Evolutionary conservation across 1,140 invertebrate species (phyloP).

Genomic region (Temnothorax curvispinosus): DNA sequence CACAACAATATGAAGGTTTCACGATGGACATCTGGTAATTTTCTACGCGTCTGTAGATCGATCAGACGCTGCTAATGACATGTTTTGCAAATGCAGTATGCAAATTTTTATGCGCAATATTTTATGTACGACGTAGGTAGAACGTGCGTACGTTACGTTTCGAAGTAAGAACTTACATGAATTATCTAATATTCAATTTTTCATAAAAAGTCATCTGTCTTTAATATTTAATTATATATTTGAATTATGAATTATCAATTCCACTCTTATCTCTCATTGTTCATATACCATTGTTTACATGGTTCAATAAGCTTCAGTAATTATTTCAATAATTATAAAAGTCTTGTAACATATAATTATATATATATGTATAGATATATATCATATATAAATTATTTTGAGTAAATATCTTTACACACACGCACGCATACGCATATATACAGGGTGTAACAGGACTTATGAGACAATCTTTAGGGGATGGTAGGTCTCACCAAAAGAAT

Average conservation of each 20-base stretch:
- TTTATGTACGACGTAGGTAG: neutral
- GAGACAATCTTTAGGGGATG: too few relatives aligned
- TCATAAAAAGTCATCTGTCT: neutral
- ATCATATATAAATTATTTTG: neutral
- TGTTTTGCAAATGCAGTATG: neutral
- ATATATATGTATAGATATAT: neutral
- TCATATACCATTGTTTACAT: neutral
- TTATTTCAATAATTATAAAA: neutral
- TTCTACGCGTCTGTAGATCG: neutral
- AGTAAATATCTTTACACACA: neutral
- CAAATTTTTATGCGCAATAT: neutral
- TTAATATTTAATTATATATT: neutral
- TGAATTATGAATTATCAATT: neutral
- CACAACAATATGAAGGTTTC: neutral
- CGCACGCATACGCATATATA: too few relatives aligned
- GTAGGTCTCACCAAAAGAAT: too few relatives aligned
- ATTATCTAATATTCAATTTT: neutral
- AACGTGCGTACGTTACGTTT: neutral
- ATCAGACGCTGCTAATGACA: neutral
- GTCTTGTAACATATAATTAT: too few relatives aligned
- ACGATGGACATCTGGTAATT: slow-evolving; percentile 27
- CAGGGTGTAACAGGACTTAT: too few relatives aligned
- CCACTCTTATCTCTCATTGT: neutral
- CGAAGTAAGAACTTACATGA: neutral
- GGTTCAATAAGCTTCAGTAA: neutral